These are phyloP conservation scores for Saxicola maurus DNA, from an alignment of 2,797 vertebrate genomes.

Conservation along the genomic window DNA sequence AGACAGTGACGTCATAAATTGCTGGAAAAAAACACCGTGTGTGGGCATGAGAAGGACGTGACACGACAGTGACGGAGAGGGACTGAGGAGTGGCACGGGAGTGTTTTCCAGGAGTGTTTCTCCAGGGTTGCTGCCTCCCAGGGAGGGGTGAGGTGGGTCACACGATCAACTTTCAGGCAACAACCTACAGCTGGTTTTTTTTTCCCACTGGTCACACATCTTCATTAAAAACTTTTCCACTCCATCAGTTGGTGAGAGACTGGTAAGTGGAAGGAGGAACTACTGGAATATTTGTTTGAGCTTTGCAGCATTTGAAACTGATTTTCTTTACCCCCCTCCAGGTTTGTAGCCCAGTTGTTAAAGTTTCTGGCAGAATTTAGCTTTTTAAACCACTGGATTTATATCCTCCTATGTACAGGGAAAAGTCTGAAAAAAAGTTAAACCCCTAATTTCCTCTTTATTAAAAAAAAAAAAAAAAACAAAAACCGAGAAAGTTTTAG, in stretches of 20 bases:
- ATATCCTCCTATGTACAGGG: neutral
- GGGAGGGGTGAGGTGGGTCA: neutral
- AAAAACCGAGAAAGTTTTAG: too few relatives aligned
- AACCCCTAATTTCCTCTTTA: neutral
- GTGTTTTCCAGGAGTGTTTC: neutral
- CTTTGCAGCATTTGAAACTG: neutral
- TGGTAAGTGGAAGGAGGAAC: neutral
- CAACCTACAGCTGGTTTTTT: neutral
- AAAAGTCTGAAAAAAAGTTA: neutral
- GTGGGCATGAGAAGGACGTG: neutral
- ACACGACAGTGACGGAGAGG: accelerated
- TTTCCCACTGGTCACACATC: neutral
- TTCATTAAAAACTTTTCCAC: neutral
- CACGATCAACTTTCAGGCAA: accelerated
- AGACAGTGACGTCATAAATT: neutral
- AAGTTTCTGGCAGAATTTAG: neutral
- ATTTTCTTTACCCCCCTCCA: neutral
- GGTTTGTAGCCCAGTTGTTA: neutral
- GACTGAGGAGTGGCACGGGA: neutral
- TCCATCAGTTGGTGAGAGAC: neutral
- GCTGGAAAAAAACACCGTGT: neutral
- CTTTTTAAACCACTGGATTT: neutral
- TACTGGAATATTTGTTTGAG: neutral
- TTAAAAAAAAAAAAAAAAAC: neutral
- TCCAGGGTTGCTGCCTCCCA: neutral